These are phyloP conservation scores for Rhopilema esculentum DNA, from an alignment of 30 jellyfish, hydroid and myxozoan genomes.

Conservation along the genomic window DNA sequence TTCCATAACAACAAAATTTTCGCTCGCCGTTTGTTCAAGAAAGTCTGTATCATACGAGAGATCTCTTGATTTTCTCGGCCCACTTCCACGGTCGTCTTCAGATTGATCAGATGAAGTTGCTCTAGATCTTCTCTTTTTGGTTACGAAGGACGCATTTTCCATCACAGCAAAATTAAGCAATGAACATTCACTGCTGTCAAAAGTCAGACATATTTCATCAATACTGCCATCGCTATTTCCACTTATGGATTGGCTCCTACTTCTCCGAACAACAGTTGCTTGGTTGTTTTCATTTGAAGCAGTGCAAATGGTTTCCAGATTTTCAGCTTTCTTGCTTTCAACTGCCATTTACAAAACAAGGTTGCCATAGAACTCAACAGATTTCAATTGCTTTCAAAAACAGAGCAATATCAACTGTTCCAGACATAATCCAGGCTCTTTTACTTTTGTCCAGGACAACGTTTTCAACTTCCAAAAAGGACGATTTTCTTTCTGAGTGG, in stretches of 20 bases:
- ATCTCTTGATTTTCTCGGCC: not conserved
- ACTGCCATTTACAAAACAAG: slow-evolving; percentile 8
- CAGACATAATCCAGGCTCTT: slow-evolving; percentile 20
- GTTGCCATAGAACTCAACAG: not conserved
- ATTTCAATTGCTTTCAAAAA: not conserved
- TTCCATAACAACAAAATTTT: slow-evolving; percentile 16
- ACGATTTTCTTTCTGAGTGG: not conserved
- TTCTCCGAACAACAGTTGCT: not conserved
- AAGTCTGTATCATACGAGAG: not conserved
- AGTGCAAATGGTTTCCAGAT: not conserved
- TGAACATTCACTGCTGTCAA: not conserved
- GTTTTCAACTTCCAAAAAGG: slow-evolving; percentile 27
- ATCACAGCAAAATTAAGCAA: slow-evolving; percentile 33
- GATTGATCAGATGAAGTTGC: not conserved
- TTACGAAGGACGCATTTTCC: slow-evolving; percentile 43
- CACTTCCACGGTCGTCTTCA: not conserved
- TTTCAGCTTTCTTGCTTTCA: not conserved
- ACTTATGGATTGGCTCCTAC: not conserved
- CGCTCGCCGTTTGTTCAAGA: slow-evolving; percentile 14
- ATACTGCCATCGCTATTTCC: not conserved
- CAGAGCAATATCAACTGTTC: not conserved
- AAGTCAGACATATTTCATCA: not conserved
- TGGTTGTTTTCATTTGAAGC: not conserved
- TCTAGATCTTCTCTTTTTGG: slow-evolving; percentile 26
- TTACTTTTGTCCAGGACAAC: not conserved